phyloP scores from a whole-genome alignment of 1,140 invertebrate genomes.

The Asbolus verrucosus region DNA sequence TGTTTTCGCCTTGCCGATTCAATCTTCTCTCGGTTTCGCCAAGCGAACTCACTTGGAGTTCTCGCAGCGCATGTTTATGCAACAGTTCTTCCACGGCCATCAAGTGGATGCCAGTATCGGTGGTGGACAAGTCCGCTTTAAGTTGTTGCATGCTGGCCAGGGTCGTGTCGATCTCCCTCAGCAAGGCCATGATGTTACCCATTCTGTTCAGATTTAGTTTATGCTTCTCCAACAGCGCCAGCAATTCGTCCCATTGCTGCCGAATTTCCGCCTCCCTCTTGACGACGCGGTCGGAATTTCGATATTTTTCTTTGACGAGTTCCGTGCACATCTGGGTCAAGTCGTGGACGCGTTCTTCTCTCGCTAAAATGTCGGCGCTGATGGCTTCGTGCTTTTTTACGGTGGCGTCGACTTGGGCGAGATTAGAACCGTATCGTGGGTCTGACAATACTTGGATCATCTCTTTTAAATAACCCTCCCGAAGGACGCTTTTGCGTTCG shows the following conservation, averaged over 20 bases:
- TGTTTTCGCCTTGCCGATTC: constrained; percentile 74
- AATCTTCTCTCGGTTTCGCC: constrained; percentile 86
- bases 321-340: constrained; percentile 92
- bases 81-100: constrained; percentile 93
- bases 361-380: constrained; percentile 94
- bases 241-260: constrained; percentile 86
- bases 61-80: constrained; percentile 92
- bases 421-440: constrained; percentile 89
- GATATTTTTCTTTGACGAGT: constrained; percentile 91
- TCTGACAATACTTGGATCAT: constrained; percentile 97
- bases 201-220: constrained; percentile 82
- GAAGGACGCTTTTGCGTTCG: constrained; percentile 91
- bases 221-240: constrained; percentile 88
- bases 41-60: constrained; percentile 88
- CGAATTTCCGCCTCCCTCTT: constrained; percentile 88
- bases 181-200: constrained; percentile 84
- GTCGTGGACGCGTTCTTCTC: constrained; percentile 94
- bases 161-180: constrained; percentile 94
- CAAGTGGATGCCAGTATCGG: constrained; percentile 91
- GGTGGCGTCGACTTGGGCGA: constrained; percentile 95
- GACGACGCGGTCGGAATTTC: constrained; percentile 86
- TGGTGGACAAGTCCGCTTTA: constrained; percentile 84
- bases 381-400: constrained; percentile 99
- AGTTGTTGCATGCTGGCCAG: constrained; percentile 84
- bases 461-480: constrained; percentile 96